Evolutionary conservation across 2,113 vertebrate species (phyloP), one percentile per base, ranked within the genome.

Genomic region (Danionella cerebrum): DNA sequence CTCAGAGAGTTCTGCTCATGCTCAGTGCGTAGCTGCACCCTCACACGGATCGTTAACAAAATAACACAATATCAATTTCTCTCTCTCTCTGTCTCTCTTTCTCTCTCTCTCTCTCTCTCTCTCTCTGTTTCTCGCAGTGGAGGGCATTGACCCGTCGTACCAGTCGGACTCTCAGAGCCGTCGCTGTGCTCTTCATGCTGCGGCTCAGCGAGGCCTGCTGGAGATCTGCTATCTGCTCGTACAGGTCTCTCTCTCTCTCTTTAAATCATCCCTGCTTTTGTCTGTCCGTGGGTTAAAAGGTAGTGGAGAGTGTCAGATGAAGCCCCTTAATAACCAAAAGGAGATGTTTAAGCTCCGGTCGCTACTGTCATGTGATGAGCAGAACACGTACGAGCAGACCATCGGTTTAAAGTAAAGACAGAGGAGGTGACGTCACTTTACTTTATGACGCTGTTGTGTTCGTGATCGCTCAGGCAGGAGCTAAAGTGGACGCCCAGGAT

Each of bases 1-100:
- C 90, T 12, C 93, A 94, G 79, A 89, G 91, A 69, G 93, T 96
- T 47, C 83, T 96, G 76, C 90, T 95, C 41, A 94, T 96, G 92
- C 85, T 96, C 51, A 80, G 93, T 96, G 77, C 89, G 93, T 92
- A 53, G 4, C 51, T 53, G 51, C 35, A 38, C 35, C 11, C 35
- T 12, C 35, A 38, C 35, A 38, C 35, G 24, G 19, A 52, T n/a
- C 11, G n/a, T 5, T 12, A 10, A 29, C 14, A 19, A n/a, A n/a
- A n/a, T n/a, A n/a, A n/a, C 19, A 12, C 25, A 33, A 5, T 41
- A 13, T 38, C 4, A 2, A 3, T 14, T 6, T 19, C 19, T 5
- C 38, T 59, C 19, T 16, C 18, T 4, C 16, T 24, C 0, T 45
- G 51, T 35, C 16, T 53, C 4, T 59, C 44, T 25, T 11, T 35